These are phyloP conservation scores for Calephelis virginiensis DNA, from an alignment of 1,140 invertebrate genomes.

Conservation along the genomic window DNA sequence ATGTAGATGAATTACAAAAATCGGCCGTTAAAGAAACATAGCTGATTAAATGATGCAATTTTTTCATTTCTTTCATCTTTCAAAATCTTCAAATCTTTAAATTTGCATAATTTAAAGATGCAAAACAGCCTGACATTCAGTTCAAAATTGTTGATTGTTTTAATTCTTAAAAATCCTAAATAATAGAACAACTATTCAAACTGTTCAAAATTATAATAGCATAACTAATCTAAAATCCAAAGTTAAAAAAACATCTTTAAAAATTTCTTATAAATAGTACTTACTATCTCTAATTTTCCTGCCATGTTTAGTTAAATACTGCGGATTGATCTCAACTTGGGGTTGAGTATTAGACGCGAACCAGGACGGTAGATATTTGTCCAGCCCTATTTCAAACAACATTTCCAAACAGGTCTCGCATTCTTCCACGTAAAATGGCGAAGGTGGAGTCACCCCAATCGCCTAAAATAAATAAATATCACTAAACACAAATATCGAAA, in stretches of 20 bases:
- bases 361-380: slow-evolving; percentile 68
- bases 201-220: too few relatives aligned
- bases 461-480: slow-evolving; percentile 42
- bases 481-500: neutral
- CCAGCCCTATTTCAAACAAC: slow-evolving; percentile 67
- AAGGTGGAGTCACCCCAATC: slow-evolving; percentile 59
- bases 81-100: too few relatives aligned
- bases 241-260: neutral
- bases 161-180: too few relatives aligned
- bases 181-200: too few relatives aligned
- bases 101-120: too few relatives aligned
- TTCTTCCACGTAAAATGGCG: slow-evolving; percentile 75
- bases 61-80: too few relatives aligned
- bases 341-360: slow-evolving; percentile 66
- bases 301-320: slow-evolving; percentile 59
- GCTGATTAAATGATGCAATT: too few relatives aligned
- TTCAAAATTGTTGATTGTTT: too few relatives aligned
- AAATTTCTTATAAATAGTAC: neutral
- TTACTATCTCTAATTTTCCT: slow-evolving; percentile 48
- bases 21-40: too few relatives aligned
- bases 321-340: slow-evolving; percentile 59
- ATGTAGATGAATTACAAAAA: too few relatives aligned
- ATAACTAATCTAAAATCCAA: too few relatives aligned
- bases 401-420: slow-evolving; percentile 74
- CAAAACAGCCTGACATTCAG: too few relatives aligned